Base-by-base conservation (phyloP, 2,113 vertebrate species). In the Tragelaphus imberbis region DNA sequence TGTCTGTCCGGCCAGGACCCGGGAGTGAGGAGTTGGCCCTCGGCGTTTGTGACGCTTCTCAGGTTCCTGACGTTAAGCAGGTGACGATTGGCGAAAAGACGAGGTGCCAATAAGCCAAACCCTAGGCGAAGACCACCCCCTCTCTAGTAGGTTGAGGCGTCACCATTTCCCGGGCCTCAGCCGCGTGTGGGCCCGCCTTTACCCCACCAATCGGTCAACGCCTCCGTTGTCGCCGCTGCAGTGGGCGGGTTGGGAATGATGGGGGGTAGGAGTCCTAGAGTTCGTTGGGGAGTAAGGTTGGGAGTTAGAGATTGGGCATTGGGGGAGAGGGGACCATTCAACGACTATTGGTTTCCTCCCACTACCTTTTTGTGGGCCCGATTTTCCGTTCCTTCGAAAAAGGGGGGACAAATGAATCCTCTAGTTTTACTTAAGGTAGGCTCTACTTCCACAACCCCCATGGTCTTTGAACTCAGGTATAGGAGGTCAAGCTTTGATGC, bases 151-250 rank as follows among this genome's bases (percentile, higher is more conserved):
- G 68, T 58, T 95, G 59, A 93, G 71, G 61, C 75, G 91, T 95
- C 97, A 97, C 94, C 93, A 94, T 98, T 98, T 98, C 95, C 82
- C 96, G 30, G 95, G 93, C 95, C 86, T 97, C 25, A 58, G 91
- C 97, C 96, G 85, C 97, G 88, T 98, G 97, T 96, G 96, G 97
- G 93, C 96, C 96, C 88, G 84, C 85, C 95, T 97, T 95, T 96
- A 87, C 97, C 91, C 90, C 94, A 92, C 91, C 81, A 84, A 90
- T 96, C 85, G 90, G 88, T 96, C 90, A 90, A 51, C 88, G 93
- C 90, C 93, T 97, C 77, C 77, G 88, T 94, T 92, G 95, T 96
- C 8, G 84, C 93, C 91, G 86, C 82, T 56, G 90, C 97, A 93
- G 96, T 97, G 97, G 94, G 94, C 77, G 84, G 96, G 56, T 82